Base-by-base conservation (phyloP, 1,140 invertebrate species). In the Drosophila fuyamai region DNA sequence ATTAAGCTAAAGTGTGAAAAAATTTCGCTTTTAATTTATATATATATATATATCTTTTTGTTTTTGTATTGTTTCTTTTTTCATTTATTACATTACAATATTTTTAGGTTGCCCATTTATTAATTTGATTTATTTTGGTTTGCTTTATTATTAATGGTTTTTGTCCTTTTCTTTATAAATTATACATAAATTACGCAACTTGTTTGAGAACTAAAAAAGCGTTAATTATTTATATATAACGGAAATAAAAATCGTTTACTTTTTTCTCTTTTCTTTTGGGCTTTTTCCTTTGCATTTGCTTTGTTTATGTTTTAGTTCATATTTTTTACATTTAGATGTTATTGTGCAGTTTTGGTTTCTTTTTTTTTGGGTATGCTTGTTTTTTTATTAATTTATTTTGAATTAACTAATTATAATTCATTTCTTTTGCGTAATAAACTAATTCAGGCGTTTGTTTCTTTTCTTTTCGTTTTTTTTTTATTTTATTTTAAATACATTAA, bases 1-100 rank as follows among this genome's bases (percentile, higher is more conserved):
- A 92, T 92, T 92, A 92, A 92, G 91, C 91, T 92, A 92, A 92
- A 92, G 90, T 92, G 91, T 92, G 91, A 92, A 92, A 92, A 92
- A 92, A 91, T 91, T 91, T 90, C 90, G 90, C 90, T 89, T 91
- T 92, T 83, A 80, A 72, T 84, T 58, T 80, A 71, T 66, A 58
- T 63, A 62, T 32, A 29, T 73, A 67, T 65, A 47, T 51, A 59
- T 60, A 46, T 79, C 35, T 36, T 78, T 78, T 78, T 59, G 43
- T 46, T 65, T 71, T 67, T 71, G 61, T 62, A 47, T 60, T 79
- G 63, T 81, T 75, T 43, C 40, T 70, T 80, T 83, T 79, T 79
- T 72, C 46, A 83, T 81, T 73, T 79, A 80, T 84, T 86, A 86
- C 78, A 78, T 75, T 86, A 82, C 44, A 72, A 79, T 79, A 79